Evolutionary conservation across 1,140 invertebrate genomes (phyloP).

Genomic region (Trissolcus basalis): DNA sequence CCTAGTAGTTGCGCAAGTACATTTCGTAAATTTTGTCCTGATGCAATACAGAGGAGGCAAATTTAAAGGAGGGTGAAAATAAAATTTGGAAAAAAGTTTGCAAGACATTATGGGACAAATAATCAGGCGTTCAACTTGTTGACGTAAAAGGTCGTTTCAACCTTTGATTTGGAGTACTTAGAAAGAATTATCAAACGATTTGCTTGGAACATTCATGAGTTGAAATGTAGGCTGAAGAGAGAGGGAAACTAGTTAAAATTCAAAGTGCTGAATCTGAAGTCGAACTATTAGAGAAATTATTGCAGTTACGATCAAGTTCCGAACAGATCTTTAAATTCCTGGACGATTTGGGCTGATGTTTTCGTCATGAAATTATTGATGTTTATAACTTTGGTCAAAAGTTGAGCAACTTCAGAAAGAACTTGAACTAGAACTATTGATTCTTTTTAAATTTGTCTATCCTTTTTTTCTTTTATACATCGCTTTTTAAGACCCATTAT

Average conservation of each 20-base stretch:
- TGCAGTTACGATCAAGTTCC: constrained; percentile 28
- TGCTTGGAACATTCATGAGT: constrained; percentile 42
- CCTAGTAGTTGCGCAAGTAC: no score
- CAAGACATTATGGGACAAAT: constrained; percentile 14
- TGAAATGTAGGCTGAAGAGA: constrained; percentile 21
- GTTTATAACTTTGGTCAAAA: no score
- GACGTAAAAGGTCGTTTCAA: constrained; percentile 27
- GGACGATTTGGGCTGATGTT: constrained; percentile 2
- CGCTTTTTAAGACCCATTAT: no score
- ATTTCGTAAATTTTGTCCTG: no score
- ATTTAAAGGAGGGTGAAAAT: no score
- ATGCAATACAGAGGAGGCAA: no score
- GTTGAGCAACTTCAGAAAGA: no score
- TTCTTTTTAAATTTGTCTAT: no score
- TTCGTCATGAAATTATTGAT: no score
- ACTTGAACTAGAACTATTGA: no score
- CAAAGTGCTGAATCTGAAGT: constrained; percentile 39
- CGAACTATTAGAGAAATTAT: constrained; percentile 42
- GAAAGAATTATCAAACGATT: constrained; percentile 47
- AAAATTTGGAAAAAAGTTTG: no score
- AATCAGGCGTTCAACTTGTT: constrained; percentile 16
- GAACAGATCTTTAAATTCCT: constrained; percentile 6
- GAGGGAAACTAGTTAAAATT: constrained; percentile 44
- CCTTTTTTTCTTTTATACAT: no score
- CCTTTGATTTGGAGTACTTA: constrained; percentile 36